Evolutionary conservation across 2,797 vertebrate genomes (phyloP).

Genomic region (Australoheros facetus): DNA sequence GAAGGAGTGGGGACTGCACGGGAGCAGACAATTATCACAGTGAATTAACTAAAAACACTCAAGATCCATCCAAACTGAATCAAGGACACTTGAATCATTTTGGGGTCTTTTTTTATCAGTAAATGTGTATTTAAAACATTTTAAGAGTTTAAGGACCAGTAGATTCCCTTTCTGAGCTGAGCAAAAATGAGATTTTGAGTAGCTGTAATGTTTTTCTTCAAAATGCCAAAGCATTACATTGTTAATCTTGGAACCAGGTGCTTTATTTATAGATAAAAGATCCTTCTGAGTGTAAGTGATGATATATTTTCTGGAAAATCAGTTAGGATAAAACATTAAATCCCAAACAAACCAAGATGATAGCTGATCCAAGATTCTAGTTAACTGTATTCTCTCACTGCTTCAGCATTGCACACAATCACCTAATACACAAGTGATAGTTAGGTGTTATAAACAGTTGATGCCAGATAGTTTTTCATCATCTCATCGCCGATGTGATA

Average conservation of each 20-base stretch:
- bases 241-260: background rate
- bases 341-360: background rate
- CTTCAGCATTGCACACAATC: too few species aligned
- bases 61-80: background rate
- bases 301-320: background rate
- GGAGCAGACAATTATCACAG: background rate
- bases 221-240: background rate
- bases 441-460: too few species aligned
- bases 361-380: background rate
- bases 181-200: background rate
- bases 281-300: background rate
- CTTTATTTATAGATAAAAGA: background rate
- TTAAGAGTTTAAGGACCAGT: background rate
- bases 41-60: background rate
- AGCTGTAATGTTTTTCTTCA: background rate
- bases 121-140: background rate
- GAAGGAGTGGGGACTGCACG: too few species aligned
- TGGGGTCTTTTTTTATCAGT: background rate
- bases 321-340: background rate
- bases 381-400: too few species aligned
- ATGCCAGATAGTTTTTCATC: too few species aligned
- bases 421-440: too few species aligned
- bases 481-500: background rate
- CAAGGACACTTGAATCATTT: background rate
- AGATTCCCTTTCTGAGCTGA: background rate